Evolutionary conservation across 2,888 invertebrate species (phyloP).

Genomic region (Mylabris sibirica): DNA sequence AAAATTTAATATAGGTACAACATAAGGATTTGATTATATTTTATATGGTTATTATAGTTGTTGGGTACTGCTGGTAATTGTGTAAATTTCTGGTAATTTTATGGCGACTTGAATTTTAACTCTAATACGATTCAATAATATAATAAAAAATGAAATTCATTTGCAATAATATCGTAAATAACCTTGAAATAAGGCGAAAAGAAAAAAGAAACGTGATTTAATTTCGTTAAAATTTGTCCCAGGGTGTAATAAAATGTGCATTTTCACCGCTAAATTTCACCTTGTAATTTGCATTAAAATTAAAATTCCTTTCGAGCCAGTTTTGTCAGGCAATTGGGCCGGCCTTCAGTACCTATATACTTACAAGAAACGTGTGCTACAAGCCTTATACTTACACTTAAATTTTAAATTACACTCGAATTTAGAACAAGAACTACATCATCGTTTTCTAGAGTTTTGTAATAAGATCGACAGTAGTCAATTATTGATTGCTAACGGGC

Average conservation of each 20-base stretch:
- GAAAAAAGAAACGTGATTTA: background rate
- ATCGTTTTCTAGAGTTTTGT: background rate
- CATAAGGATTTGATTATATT: background rate
- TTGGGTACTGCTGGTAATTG: background rate
- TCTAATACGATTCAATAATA: background rate
- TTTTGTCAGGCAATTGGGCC: background rate
- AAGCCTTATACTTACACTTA: background rate
- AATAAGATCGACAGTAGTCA: background rate
- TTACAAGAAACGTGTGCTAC: background rate
- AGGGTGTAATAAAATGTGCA: background rate
- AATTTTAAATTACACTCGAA: background rate
- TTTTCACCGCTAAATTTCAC: background rate
- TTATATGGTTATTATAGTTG: background rate
- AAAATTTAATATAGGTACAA: background rate
- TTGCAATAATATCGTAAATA: background rate
- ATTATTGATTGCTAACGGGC: background rate
- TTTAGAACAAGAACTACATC: background rate
- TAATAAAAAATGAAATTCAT: background rate
- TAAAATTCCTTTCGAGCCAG: background rate
- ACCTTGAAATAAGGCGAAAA: too few species aligned
- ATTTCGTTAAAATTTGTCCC: background rate
- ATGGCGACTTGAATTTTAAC: background rate
- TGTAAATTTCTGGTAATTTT: background rate
- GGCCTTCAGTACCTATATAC: background rate
- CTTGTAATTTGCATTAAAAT: conserved; percentile 8